These are phyloP conservation scores for Scaeva pyrastri DNA, from an alignment of 2,888 invertebrate genomes.

Conservation along the genomic window DNA sequence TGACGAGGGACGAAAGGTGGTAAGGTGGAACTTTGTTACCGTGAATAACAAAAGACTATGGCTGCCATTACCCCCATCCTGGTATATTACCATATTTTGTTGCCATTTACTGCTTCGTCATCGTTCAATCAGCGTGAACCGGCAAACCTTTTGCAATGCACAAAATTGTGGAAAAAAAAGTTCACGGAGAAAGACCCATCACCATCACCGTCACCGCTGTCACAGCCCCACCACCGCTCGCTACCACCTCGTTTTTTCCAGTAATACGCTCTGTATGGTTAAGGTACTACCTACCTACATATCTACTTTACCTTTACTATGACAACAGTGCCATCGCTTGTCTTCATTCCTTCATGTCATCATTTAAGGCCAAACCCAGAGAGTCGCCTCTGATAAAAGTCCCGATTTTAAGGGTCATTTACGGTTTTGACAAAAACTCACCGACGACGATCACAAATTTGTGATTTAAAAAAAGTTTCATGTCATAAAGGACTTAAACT, in stretches of 20 bases:
- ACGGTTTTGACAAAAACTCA: background rate
- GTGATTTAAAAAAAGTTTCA: no score
- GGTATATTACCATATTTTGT: constrained; percentile 68
- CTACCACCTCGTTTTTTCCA: no score
- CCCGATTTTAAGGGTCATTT: background rate
- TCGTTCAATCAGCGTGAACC: constrained; percentile 68
- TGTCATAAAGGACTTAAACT: no score
- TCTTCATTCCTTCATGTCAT: constrained; percentile 29
- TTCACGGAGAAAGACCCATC: background rate
- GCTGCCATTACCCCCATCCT: constrained; percentile 27
- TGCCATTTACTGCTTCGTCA: constrained; percentile 60
- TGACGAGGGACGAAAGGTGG: no score
- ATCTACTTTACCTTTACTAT: background rate
- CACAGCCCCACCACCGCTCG: background rate
- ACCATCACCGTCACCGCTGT: background rate
- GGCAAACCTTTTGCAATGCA: constrained; percentile 54
- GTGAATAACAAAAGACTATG: constrained; percentile 59
- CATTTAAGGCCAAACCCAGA: constrained; percentile 19
- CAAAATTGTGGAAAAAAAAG: constrained; percentile 32
- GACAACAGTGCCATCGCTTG: background rate
- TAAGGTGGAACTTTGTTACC: constrained; percentile 50
- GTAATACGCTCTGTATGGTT: background rate
- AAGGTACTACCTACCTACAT: background rate
- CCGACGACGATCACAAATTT: no score
- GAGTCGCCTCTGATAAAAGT: background rate